A percentile compares a stretch with the other conserved stretches of the same genome.
Conservation (phyloP, 2,797 vertebrate species). For the Lacerta agilis region DNA sequence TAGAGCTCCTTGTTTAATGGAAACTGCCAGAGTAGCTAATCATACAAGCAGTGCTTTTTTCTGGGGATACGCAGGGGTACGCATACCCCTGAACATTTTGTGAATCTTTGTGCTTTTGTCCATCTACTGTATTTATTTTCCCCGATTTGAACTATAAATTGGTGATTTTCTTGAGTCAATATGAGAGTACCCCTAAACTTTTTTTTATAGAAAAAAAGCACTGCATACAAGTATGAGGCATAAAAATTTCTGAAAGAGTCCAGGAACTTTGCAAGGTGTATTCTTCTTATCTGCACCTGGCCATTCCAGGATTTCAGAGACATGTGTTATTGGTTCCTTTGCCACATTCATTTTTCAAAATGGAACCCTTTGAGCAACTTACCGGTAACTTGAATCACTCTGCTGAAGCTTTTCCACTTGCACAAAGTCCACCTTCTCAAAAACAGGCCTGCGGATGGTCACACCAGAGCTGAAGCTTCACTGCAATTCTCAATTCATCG, state of each 20-base stretch:
- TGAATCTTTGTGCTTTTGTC: too few relatives aligned
- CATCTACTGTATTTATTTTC: too few relatives aligned
- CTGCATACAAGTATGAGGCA: neutral
- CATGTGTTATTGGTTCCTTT: neutral
- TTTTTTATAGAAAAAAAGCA: neutral
- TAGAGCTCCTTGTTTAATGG: neutral
- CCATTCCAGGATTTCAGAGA: neutral
- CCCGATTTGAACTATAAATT: too few relatives aligned
- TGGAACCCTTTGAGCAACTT: neutral
- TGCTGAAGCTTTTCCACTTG: neutral
- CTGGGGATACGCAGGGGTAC: neutral
- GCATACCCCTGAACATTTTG: too few relatives aligned
- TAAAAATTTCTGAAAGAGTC: neutral
- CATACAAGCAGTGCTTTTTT: neutral
- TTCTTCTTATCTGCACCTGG: too few relatives aligned
- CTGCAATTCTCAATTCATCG: neutral
- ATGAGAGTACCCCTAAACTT: too few relatives aligned
- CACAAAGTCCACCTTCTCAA: neutral
- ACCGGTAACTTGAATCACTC: too few relatives aligned
- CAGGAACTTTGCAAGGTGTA: neutral
- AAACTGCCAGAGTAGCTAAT: neutral
- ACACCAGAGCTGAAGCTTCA: neutral
- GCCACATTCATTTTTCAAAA: neutral
- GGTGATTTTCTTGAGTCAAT: too few relatives aligned
- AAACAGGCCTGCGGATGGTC: neutral